phyloP scores from a whole-genome alignment of 2,113 vertebrate genomes.

The Drymodes brunneopygia region DNA sequence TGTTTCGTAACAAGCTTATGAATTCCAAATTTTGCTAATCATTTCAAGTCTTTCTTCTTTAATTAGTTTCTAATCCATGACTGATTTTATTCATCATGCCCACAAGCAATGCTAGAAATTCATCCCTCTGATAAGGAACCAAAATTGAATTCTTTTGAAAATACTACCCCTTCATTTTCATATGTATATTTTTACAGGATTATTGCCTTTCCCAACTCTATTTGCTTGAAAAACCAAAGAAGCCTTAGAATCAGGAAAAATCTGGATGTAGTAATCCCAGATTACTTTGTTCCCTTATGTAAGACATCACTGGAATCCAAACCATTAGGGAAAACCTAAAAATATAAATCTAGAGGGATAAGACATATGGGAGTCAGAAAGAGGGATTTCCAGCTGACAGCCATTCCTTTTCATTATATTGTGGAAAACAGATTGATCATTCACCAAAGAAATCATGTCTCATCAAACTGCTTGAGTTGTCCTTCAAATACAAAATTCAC shows the following conservation, averaged over 20 bases:
- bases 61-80: conserved; percentile 1
- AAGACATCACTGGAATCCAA: neutral
- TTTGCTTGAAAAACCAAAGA: neutral
- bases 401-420: neutral
- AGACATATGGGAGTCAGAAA: neutral
- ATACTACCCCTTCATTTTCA: neutral
- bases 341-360: neutral
- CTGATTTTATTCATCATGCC: neutral
- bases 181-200: neutral
- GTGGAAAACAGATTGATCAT: neutral
- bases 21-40: neutral
- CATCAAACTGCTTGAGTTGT: neutral
- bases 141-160: neutral
- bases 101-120: neutral
- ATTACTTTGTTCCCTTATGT: neutral
- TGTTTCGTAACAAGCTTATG: neutral
- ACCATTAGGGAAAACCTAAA: neutral
- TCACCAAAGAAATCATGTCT: neutral
- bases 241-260: neutral
- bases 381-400: neutral
- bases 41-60: conserved; percentile 7
- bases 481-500: neutral
- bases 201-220: neutral
- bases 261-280: neutral
- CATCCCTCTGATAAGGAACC: neutral